phyloP scores from a whole-genome alignment of 2,797 vertebrate genomes.

The Xenopus petersii region DNA sequence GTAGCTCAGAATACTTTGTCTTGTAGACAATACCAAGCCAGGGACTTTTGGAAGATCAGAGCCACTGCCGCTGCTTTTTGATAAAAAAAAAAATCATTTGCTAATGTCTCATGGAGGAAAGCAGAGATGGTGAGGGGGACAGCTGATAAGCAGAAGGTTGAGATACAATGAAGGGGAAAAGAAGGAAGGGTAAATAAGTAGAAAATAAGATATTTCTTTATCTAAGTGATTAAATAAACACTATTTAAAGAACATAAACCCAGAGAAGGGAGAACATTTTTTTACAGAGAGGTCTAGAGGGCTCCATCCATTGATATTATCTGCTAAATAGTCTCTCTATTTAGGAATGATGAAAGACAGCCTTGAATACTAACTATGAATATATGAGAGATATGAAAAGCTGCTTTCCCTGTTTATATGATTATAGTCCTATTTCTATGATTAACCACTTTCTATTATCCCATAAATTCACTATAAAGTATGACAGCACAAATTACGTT shows the following conservation, averaged over 20 bases:
- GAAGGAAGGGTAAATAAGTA: too few relatives aligned
- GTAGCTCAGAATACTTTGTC: not conserved
- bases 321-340: constrained; percentile 34
- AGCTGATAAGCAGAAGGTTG: too few relatives aligned
- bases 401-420: too few relatives aligned
- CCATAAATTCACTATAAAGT: too few relatives aligned
- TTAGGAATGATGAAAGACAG: constrained; percentile 18
- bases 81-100: not conserved
- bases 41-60: not conserved
- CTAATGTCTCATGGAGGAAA: not conserved
- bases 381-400: too few relatives aligned
- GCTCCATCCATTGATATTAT: constrained; percentile 40
- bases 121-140: too few relatives aligned
- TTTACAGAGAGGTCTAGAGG: constrained; percentile 33
- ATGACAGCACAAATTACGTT: too few relatives aligned
- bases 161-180: too few relatives aligned
- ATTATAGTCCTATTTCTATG: too few relatives aligned
- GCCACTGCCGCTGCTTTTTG: not conserved
- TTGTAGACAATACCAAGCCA: not conserved
- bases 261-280: not conserved
- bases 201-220: constrained; percentile 4
- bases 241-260: constrained; percentile 42
- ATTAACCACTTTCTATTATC: too few relatives aligned
- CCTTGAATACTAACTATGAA: constrained; percentile 25
- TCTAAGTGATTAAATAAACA: constrained; percentile 48